Conservation (phyloP, 2,888 invertebrate genomes). For the Cantharis rufa region DNA sequence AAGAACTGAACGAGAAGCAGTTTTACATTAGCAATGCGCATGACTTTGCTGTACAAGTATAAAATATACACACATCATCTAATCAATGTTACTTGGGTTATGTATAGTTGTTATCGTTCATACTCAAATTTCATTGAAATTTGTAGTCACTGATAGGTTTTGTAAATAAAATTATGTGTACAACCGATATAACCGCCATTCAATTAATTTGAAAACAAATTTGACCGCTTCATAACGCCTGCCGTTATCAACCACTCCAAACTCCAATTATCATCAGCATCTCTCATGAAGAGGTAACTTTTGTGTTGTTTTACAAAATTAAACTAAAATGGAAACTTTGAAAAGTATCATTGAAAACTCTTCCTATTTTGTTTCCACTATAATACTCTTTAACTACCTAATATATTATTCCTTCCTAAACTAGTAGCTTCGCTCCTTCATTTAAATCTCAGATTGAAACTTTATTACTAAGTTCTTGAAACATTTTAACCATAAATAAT, state of each 20-base stretch:
- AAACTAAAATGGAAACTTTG: neutral
- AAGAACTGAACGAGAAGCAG: conserved; percentile 32
- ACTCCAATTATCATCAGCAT: neutral
- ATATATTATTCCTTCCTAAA: neutral
- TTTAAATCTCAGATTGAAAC: neutral
- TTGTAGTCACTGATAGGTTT: neutral
- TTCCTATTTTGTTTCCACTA: neutral
- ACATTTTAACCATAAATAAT: neutral
- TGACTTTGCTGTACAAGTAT: conserved; percentile 34
- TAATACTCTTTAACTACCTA: neutral
- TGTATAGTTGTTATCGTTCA: conserved; percentile 24
- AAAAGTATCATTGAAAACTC: neutral
- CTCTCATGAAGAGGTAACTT: neutral
- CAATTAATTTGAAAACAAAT: neutral
- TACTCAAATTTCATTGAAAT: conserved; percentile 11
- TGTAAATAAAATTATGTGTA: neutral
- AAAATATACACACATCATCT: conserved; percentile 30
- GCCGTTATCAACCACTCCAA: neutral
- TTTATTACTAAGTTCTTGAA: neutral
- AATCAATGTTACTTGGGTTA: conserved; percentile 32
- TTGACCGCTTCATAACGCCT: neutral
- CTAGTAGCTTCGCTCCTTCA: neutral
- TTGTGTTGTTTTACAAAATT: neutral
- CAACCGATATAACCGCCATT: neutral
- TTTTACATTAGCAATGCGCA: conserved; percentile 31